Evolutionary conservation across 2,888 invertebrate species (phyloP), one percentile per base, ranked within the genome.

Genomic region (Acronicta leporina): DNA sequence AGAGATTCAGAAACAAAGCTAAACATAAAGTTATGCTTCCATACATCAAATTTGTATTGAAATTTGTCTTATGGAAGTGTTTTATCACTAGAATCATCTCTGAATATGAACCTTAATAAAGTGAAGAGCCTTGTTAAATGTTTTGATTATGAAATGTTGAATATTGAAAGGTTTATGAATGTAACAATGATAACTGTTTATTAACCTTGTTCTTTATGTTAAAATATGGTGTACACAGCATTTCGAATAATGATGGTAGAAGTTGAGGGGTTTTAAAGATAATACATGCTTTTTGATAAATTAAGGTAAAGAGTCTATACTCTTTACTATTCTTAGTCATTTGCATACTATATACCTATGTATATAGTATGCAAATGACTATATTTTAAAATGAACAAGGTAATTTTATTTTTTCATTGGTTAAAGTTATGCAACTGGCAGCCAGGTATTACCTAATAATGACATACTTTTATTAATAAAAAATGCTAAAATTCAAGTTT

Each of bases 101-200:
- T 20, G 20, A 20, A 20, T 20, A 20, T 20, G 20, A 20, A 20
- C 20, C n/a, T n/a, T n/a, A n/a, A 20, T 20, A 20, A 33, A 13
- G 40, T 42, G 44, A 58, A 42, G 41, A 50, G 40, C 53, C 44
- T 72, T 75, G 71, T 77, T 76, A 53, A 70, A 73, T 77, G 57
- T 77, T 80, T 68, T 71, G 68, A 73, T 68, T 68, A 74, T 52
- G 51, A 67, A 72, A 67, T 71, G 78, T 75, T 73, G 68, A 75
- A 68, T 76, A 75, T 79, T 79, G 68, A 77, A 66, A 77, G 67
- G 62, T 75, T 69, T 77, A 76, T 71, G 62, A 68, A 53, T 64
- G 68, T 50, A 66, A 65, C 71, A 68, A 68, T 71, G 71, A 63
- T 70, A 71, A 67, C 53, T 73, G 57, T 74, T 63, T 64, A 46